Evolutionary conservation across 1,140 invertebrate species (phyloP).

Genomic region (Drosophila tropicalis): DNA sequence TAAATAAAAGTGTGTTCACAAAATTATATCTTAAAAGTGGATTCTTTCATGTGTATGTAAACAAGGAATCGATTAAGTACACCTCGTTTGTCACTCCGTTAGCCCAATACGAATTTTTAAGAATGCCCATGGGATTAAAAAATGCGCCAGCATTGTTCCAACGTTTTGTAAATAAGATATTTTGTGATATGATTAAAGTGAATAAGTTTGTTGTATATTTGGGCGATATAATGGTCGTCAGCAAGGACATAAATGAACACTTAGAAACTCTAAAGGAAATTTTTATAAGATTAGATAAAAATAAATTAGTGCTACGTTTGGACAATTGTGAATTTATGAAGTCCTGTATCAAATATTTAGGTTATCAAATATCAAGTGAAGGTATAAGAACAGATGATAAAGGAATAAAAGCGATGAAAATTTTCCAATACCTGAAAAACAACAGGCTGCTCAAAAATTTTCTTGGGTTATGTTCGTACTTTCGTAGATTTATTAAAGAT

Average conservation of each 20-base stretch:
- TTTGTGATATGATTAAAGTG: neutral
- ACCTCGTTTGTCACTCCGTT: no score
- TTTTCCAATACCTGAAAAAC: neutral
- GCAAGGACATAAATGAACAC: neutral
- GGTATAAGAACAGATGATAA: conserved; percentile 11
- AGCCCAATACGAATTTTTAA: no score
- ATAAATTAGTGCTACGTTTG: conserved; percentile 8
- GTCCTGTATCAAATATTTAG: conserved; percentile 8
- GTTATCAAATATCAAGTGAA: conserved; percentile 1
- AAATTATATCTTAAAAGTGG: no score
- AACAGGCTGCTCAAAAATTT: neutral
- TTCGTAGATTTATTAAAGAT: neutral
- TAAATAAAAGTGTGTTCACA: no score
- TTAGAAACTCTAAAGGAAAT: no score
- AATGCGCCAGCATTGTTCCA: no score
- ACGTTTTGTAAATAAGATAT: neutral
- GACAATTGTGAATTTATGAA: conserved; percentile 13
- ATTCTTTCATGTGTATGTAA: neutral
- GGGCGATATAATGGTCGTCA: neutral
- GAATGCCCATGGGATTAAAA: no score
- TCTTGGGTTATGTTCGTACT: neutral
- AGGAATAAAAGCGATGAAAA: neutral
- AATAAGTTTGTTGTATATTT: neutral
- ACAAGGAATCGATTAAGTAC: no score
- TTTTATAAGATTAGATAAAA: neutral